Evolutionary conservation across 1,140 invertebrate genomes (phyloP), one percentile per base, ranked within the genome.

Genomic region (Euwallacea fornicatus): DNA sequence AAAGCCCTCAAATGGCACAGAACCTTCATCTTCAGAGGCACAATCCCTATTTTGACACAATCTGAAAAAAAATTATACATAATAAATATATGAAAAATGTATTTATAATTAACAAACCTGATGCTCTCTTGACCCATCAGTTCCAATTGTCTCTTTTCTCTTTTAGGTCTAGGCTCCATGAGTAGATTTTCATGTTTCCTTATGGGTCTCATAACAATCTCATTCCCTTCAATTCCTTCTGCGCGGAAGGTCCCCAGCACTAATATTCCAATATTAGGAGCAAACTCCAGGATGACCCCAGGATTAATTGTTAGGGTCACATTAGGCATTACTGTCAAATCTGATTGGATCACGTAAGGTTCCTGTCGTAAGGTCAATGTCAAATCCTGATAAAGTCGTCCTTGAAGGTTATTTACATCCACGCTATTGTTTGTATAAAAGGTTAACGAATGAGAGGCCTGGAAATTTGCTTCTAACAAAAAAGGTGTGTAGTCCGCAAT

Each of bases 281-380:
- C 91, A 82, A 99, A 98, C 83, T 98, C 95, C 78, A 99, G 84
- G 2, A 91, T 87, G 1, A 98, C 96, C 7, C 96, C 97, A 4
- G 96, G 91, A 67, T 90, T 88, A 69, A 99, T 95, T 0, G 88
- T 91, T 2, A 99, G 82, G 2, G 90, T 95, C 0, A 88, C 88
- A 69, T 88, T 91, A 0, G 97, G 97, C 97, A 99, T 98, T 0
- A 99, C 89, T 0, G 98, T 99, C 4, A 99, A 87, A 82, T 99
- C 98, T 0, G 91, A 88, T 74, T 87, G 85, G n/a, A 99, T 86
- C 7, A 92, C 79, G 77, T 98, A 99, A 0, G 96, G 94, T 11
- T 85, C 81, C 0, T 83, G 73, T 71, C 91, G 85, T 10, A 86
- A 80, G 43, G 87, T 86, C 1, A 99, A 77, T 1, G 85, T 87